Evolutionary conservation across 2,797 vertebrate species (phyloP), one percentile per base, ranked within the genome.

Genomic region (Holocentrus rufus): DNA sequence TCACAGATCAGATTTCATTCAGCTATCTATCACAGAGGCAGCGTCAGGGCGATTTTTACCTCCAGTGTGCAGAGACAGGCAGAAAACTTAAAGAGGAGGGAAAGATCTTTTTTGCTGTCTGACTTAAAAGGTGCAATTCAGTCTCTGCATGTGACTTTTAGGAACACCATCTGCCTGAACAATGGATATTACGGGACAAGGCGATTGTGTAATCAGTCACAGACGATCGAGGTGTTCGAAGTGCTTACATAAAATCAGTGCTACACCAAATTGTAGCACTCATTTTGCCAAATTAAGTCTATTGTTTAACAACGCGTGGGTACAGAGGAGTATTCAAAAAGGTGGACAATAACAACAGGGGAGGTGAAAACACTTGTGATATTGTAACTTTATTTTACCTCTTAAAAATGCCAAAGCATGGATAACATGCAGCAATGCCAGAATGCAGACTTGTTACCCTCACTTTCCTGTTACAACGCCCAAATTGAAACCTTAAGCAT

Each of bases 1-100:
- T 75, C 79, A 84, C 82, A 83, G 83, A 90, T 92, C 90, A 63
- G 72, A 85, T 92, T 91, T 91, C 90, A 85, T 80, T 86, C 73
- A 82, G 81, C 84, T 62, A 88, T 89, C 89, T 74, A 88, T 91
- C 86, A 91, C 72, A 75, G 80, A 72, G 77, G 85, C 85, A 80
- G 69, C 70, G 73, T 72, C n/a, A 64, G 87, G 77, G 59, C 67
- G 75, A 84, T 72, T 66, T 66, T 77, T 74, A 76, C 67, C 69
- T 50, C 72, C 54, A 66, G 66, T 79, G 76, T 55, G 75, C 59
- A 82, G 60, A 50, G 47, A 65, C 59, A 46, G 13, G 31, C 8
- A 49, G 20, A 54, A 23, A 14, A 44, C 22, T 42, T 27, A 1
- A 56, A 30, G 20, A 57, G 27, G 54, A 49, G 65, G 61, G 2